Evolutionary conservation across 2,797 vertebrate species (phyloP), one percentile per base, ranked within the genome.

Genomic region (Vespertilio murinus): DNA sequence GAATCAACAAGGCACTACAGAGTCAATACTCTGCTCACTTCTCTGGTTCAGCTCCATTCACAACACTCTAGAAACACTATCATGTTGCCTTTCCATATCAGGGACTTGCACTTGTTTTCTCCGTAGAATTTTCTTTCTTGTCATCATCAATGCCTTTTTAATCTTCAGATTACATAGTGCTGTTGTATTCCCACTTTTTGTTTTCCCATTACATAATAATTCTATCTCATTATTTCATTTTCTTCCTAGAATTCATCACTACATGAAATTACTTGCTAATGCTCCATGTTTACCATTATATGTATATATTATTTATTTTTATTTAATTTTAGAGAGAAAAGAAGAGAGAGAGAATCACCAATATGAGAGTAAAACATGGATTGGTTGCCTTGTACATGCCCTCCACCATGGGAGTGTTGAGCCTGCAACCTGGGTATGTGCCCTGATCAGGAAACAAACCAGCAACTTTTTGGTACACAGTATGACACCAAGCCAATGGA

Each of bases 161-260:
- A 25, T 56, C 42, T 87, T 75, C 35, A 30, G 18, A 61, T 23
- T 16, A 67, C 38, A 11, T 56, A 18, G 42, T 59, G 7, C 16
- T 45, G 5, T 28, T 3, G 0, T 52, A 10, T 6, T 23, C 30
- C 23, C 0, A 12, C 3, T 3, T 13, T 40, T 73, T n/a, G 12
- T 20, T 28, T 61, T 84, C 25, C 8, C 12, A 20, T 33, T 52
- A 67, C 6, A 14, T 17, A 75, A 16, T 59, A 35, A 28, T 56
- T 65, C 25, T 64, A 3, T 61, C 5, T 38, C 42, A 52, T 54
- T 61, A 77, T 69, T 90, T 89, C 17, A 56, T 38, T 61, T 79
- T 82, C 77, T 82, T 79, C 13, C 49, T 35, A 94, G 9, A 40
- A 65, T 7, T 69, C 33, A 84, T 59, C n/a, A 22, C 28, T 56